A percentile compares a stretch with the other conserved stretches of the same genome.
These are phyloP conservation scores for Podarcis cretensis DNA, from an alignment of 2,113 vertebrate species.

Conservation along the genomic window DNA sequence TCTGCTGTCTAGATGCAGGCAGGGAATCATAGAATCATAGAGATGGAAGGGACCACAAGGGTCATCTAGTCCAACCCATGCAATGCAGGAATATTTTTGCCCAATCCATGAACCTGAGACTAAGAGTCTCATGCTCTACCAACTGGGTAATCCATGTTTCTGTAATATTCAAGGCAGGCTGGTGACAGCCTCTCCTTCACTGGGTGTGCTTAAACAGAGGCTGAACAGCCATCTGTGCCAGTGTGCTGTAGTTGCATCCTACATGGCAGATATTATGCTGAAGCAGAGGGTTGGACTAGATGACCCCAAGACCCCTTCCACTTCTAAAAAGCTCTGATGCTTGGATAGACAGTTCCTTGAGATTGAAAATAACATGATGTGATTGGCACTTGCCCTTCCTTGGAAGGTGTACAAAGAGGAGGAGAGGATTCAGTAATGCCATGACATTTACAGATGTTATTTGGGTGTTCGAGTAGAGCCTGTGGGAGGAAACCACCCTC, in stretches of 20 bases:
- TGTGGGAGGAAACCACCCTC: neutral
- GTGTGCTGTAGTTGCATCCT: neutral
- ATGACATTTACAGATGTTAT: neutral
- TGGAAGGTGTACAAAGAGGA: neutral
- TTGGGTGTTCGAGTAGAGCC: neutral
- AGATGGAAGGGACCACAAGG: too few relatives aligned
- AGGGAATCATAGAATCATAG: too few relatives aligned
- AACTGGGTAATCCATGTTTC: too few relatives aligned
- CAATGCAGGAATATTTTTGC: too few relatives aligned
- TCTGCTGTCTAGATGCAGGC: neutral
- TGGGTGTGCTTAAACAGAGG: neutral
- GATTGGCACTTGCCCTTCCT: neutral
- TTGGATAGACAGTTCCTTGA: neutral
- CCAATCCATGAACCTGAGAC: too few relatives aligned
- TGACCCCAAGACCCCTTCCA: neutral
- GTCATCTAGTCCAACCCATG: too few relatives aligned
- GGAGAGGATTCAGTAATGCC: neutral
- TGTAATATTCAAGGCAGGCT: accelerated
- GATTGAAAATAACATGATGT: neutral
- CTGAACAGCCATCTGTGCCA: neutral
- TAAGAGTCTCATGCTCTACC: too few relatives aligned
- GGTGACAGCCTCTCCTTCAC: neutral
- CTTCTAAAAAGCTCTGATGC: neutral
- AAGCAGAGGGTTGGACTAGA: neutral
- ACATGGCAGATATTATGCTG: too few relatives aligned